Evolutionary conservation across 2,113 vertebrate genomes (phyloP), one percentile per base, ranked within the genome.

Genomic region (Thalassoma bifasciatum): DNA sequence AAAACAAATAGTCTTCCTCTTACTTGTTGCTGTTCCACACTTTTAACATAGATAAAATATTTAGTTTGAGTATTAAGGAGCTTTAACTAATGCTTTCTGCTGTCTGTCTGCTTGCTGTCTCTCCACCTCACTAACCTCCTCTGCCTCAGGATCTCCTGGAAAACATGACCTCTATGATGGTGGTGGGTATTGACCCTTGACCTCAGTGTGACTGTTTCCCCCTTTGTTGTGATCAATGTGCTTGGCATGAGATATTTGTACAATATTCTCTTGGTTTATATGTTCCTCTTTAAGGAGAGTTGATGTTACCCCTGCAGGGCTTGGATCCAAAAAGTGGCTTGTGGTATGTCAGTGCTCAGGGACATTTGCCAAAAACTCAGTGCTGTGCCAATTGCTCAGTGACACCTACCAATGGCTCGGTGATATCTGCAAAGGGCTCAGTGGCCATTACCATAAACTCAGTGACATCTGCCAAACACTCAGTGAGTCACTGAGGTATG

Each of bases 101-200:
- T 68, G 57, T 58, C 62, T 75, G 57, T 73, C 69, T 67, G 23
- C 77, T 51, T 67, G 40, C 75, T 56, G 44, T 81, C 59, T 66
- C 75, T 26, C 81, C 61, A 26, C 85, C 49, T 75, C 44, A 72
- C 84, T 92, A 79, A 89, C 72, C 51, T 72, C 52, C 54, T 66
- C 50, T 66, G 89, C 53, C 12, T 71, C 86, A 92, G 92, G 92
- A 86, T 90, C 88, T 57, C 86, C 88, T n/a, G 86, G 89, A 49
- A 93, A 91, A 81, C 90, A 88, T 53, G 88, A 92, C 85, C 87
- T 89, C 66, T 92, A 88, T 81, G 83, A 84, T 57, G 67, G 69
- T n/a, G 92, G 91, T 93, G 91, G 88, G 91, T 94, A 90, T 50
- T 34, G 24, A 9, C 42, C 37, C 36, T 66, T 23, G 34, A 24